These are phyloP conservation scores for Vicugna pacos DNA, from an alignment of 2,113 vertebrate genomes.

Conservation along the genomic window DNA sequence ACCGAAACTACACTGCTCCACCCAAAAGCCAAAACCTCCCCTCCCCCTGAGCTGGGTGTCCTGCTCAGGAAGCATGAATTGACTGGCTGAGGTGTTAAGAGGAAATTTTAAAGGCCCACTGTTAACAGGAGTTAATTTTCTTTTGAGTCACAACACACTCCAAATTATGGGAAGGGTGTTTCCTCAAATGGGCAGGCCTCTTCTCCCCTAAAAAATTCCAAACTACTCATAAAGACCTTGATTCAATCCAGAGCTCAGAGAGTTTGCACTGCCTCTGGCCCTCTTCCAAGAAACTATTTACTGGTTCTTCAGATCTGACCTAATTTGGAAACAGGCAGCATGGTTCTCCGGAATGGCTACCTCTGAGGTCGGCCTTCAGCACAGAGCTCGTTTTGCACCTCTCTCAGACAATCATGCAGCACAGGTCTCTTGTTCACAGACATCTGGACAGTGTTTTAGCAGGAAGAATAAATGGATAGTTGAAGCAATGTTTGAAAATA, in stretches of 20 bases:
- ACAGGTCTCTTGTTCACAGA: neutral
- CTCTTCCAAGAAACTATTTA: conserved; percentile 36
- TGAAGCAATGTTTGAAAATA: conserved; percentile 22
- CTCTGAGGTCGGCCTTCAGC: neutral
- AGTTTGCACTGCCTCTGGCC: conserved; percentile 3
- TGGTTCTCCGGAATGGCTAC: neutral
- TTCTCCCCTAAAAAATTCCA: conserved; percentile 35
- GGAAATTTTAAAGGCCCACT: neutral
- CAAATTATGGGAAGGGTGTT: neutral
- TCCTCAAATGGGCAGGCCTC: neutral
- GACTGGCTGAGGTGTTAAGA: neutral
- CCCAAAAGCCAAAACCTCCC: neutral
- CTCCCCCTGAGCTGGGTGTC: neutral
- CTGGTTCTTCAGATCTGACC: conserved; percentile 1
- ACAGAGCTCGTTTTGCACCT: neutral
- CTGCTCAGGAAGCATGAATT: neutral
- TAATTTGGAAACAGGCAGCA: conserved; percentile 26
- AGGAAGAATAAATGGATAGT: neutral
- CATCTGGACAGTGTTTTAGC: neutral
- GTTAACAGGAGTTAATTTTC: conserved; percentile 19
- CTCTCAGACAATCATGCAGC: neutral
- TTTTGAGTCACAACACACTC: neutral
- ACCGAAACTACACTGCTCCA: neutral
- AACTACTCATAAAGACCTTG: conserved; percentile 26
- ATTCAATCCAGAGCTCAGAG: conserved; percentile 50